Conservation (phyloP, 2,113 vertebrate genomes). For the Ranitomeya imitator region DNA sequence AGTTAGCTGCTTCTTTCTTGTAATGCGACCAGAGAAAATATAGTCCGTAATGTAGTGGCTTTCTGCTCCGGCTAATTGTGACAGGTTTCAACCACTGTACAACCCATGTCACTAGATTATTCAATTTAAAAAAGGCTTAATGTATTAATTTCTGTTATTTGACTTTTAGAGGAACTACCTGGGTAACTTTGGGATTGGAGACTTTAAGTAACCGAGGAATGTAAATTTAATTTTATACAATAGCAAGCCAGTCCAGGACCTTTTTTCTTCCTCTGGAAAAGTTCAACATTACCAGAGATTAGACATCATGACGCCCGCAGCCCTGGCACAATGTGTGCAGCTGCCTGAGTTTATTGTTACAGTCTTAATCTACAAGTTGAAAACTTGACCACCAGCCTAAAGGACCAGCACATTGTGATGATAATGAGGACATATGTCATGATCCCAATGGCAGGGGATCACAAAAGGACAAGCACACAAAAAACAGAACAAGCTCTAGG, state of each 20-base stretch:
- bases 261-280: not conserved
- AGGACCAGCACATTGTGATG: not conserved
- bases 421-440: conserved; percentile 51
- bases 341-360: conserved; percentile 61
- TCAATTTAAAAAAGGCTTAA: no score
- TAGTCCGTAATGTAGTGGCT: no score
- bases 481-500: no score
- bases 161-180: not conserved
- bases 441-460: no score
- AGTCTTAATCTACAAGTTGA: conserved; percentile 55
- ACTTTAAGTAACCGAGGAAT: not conserved
- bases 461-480: no score
- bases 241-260: not conserved
- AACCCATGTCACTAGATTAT: no score
- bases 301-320: conserved; percentile 59
- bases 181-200: not conserved
- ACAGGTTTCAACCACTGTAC: no score
- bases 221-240: not conserved
- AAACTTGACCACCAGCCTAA: conserved; percentile 37
- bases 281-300: not conserved
- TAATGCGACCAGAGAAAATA: no score
- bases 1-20: no score
- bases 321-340: conserved; percentile 52
- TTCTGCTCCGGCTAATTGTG: no score
- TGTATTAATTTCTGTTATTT: no score